A percentile compares a stretch with the other conserved stretches of the same genome.
phyloP scores from a whole-genome alignment of 2,113 vertebrate species.

The Pao palembangensis region DNA sequence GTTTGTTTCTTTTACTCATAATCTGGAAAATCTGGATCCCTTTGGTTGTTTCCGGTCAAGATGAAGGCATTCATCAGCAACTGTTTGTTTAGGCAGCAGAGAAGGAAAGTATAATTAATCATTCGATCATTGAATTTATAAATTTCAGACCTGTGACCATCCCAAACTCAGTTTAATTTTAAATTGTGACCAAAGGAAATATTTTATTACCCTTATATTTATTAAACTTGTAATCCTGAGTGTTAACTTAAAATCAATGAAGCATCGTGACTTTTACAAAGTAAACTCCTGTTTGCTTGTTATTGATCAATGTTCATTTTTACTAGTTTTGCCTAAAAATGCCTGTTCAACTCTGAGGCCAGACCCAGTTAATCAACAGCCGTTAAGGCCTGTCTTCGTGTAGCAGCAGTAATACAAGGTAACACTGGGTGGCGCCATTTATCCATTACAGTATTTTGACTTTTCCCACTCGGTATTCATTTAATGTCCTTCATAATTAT shows the following conservation, averaged over 20 bases:
- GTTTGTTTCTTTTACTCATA: background rate
- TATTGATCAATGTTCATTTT: too few relatives aligned
- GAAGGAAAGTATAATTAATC: background rate
- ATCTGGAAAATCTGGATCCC: background rate
- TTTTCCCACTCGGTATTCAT: background rate
- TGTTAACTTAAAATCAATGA: background rate
- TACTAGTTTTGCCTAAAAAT: background rate
- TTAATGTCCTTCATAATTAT: background rate
- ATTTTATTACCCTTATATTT: too few relatives aligned
- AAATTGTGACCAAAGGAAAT: too few relatives aligned
- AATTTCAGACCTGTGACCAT: too few relatives aligned
- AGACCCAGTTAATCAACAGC: too few relatives aligned
- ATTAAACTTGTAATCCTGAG: background rate
- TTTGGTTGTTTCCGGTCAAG: background rate
- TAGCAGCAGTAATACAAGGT: background rate
- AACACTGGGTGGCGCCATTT: slow-evolving; percentile 48
- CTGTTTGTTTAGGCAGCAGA: background rate
- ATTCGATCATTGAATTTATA: too few relatives aligned
- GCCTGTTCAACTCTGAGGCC: too few relatives aligned
- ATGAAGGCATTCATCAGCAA: background rate
- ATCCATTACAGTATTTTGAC: background rate
- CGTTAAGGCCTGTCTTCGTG: background rate
- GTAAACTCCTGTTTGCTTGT: background rate
- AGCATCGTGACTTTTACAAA: background rate
- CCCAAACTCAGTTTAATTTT: too few relatives aligned